Evolutionary conservation across 1,140 invertebrate species (phyloP), one percentile per base, ranked within the genome.

Genomic region (Cepaea nemoralis): DNA sequence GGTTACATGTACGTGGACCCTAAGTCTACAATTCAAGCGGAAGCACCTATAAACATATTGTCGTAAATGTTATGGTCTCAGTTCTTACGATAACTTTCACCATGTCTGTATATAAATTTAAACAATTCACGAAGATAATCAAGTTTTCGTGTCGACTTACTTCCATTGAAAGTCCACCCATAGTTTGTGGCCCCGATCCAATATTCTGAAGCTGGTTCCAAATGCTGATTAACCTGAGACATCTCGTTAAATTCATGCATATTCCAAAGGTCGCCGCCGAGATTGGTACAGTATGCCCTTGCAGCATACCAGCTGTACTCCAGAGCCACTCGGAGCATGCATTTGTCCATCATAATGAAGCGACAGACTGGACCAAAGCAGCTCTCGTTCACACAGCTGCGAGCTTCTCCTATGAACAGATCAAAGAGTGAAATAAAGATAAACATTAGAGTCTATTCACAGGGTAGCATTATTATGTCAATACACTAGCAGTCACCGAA

Each of bases 181-280:
- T 77, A 77, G 33, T 77, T 77, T 6, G 75, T 37, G 12, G 75
- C 75, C 6, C 75, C 75, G 45, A 77, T 77, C 75, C 75, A 77
- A 35, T 77, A 77, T 40, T 24, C 6, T 5, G 75, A 77, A 27
- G 0, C 3, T 1, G 10, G 35, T 2, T 77, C 75, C 40, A 77
- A n/a, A 33, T 31, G 33, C 37, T 63, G 48, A 33, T 40, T 63
- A 8, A 77, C 75, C 16, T 59, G 48, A 45, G 3, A 37, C 75
- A 77, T 77, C 48, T 77, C 75, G 39, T 77, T 40, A 2, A 77
- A 50, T 22, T 77, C 55, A 24, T 77, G 48, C 75, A 77, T 77
- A 22, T 59, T 77, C 75, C 75, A 77, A 3, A 77, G 75, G 35
- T 77, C 75, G 22, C 75, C 75, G 6, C 75, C 75, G 33, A 19